Conservation (phyloP, 2,888 invertebrate genomes). For the Dasysyrphus tricinctus region DNA sequence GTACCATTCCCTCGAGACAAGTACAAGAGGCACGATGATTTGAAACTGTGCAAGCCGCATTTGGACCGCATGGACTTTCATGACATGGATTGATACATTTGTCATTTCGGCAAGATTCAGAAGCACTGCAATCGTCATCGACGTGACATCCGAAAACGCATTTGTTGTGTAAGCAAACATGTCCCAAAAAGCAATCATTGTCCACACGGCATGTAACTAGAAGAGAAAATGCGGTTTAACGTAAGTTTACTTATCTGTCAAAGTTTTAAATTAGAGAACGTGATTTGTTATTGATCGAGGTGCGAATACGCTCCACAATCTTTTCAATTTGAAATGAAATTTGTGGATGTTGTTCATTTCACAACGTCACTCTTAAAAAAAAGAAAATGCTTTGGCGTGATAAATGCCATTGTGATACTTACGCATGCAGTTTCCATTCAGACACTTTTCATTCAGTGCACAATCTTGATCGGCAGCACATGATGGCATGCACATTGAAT, state of each 20-base stretch:
- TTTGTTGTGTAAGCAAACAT: constrained; percentile 93
- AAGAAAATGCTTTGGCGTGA: no score
- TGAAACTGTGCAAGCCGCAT: constrained; percentile 91
- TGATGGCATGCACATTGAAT: constrained; percentile 91
- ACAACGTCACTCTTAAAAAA: no score
- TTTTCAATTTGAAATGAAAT: no score
- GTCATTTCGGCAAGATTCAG: constrained; percentile 92
- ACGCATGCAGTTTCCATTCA: constrained; percentile 91
- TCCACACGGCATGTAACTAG: constrained; percentile 94
- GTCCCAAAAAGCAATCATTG: constrained; percentile 96
- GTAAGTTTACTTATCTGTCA: no score
- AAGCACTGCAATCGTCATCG: constrained; percentile 94
- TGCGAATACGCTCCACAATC: neutral
- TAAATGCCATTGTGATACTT: constrained; percentile 83
- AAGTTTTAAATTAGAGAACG: neutral
- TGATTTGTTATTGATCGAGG: neutral
- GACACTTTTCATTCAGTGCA: constrained; percentile 95
- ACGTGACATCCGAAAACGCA: constrained; percentile 93
- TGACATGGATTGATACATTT: constrained; percentile 91
- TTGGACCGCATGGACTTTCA: constrained; percentile 92
- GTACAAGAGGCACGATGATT: constrained; percentile 93
- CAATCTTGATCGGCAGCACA: constrained; percentile 92
- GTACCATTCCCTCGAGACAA: constrained; percentile 91
- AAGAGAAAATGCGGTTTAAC: neutral
- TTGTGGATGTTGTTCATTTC: no score